Percentiles rank a stretch among this genome's conserved stretches.
These are phyloP conservation scores for Uria lomvia DNA, from an alignment of 2,113 vertebrate species.

Conservation along the genomic window DNA sequence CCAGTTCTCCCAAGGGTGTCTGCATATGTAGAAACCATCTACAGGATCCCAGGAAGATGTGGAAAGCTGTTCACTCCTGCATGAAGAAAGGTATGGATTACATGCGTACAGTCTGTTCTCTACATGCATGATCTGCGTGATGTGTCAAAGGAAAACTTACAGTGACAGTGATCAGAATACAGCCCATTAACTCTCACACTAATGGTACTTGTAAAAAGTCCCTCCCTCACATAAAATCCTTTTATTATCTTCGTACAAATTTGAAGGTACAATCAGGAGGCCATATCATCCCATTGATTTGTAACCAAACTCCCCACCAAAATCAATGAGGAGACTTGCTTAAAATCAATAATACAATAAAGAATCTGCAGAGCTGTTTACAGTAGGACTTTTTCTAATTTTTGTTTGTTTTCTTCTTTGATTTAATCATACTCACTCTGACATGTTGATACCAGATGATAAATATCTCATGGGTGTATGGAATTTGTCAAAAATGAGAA, in stretches of 20 bases:
- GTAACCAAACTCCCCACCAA: not conserved
- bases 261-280: not conserved
- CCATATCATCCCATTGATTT: not conserved
- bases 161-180: not conserved
- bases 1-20: not conserved
- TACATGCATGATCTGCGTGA: not conserved
- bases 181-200: not conserved
- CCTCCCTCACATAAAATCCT: not conserved
- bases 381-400: not conserved
- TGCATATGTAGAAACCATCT: not conserved
- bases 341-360: not conserved
- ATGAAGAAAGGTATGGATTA: not conserved
- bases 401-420: not conserved
- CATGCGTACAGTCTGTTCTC: not conserved
- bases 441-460: not conserved
- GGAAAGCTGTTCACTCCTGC: not conserved
- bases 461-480: not conserved
- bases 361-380: not conserved
- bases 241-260: not conserved
- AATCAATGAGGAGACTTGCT: not conserved
- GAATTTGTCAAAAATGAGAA: not conserved
- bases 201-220: not conserved
- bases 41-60: not conserved
- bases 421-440: constrained; percentile 1
- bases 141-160: not conserved